phyloP scores from a whole-genome alignment of 2,888 invertebrate species.

The Dioctria linearis region DNA sequence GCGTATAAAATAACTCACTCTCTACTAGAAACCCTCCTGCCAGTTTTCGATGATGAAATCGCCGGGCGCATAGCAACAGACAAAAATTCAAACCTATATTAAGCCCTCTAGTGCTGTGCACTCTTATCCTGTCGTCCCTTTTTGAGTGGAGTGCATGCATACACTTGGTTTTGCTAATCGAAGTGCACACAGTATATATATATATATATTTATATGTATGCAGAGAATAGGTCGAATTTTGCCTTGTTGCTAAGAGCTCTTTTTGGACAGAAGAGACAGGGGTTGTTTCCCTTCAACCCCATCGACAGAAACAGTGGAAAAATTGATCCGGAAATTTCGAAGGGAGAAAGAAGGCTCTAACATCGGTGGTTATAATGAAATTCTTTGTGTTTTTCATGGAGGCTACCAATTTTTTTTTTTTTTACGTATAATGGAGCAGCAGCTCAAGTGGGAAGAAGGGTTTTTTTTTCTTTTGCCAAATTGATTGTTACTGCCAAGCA shows the following conservation, averaged over 20 bases:
- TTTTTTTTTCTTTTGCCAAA: not conserved
- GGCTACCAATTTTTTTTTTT: not conserved
- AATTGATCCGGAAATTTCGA: slow-evolving; percentile 18
- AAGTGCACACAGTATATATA: not conserved
- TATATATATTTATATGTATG: not conserved
- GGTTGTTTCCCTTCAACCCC: not conserved
- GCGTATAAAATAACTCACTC: too few relatives aligned
- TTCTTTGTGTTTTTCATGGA: slow-evolving; percentile 5
- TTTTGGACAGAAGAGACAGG: not conserved
- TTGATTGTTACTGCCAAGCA: slow-evolving; percentile 18
- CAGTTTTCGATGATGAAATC: too few relatives aligned
- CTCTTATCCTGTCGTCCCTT: not conserved
- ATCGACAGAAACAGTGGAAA: not conserved
- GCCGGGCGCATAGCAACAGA: slow-evolving; percentile 7
- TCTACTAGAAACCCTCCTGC: too few relatives aligned
- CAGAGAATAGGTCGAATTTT: not conserved
- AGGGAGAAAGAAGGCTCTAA: not conserved
- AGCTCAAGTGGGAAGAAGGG: slow-evolving; percentile 1
- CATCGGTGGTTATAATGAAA: slow-evolving; percentile 15
- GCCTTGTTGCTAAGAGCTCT: slow-evolving; percentile 1
- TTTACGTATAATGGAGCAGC: not conserved
- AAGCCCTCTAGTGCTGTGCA: not conserved
- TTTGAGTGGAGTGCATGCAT: not conserved
- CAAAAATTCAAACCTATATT: not conserved
- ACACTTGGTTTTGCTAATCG: not conserved